Base-by-base conservation (phyloP, 2,797 vertebrate genomes). In the Rachycentron canadum region DNA sequence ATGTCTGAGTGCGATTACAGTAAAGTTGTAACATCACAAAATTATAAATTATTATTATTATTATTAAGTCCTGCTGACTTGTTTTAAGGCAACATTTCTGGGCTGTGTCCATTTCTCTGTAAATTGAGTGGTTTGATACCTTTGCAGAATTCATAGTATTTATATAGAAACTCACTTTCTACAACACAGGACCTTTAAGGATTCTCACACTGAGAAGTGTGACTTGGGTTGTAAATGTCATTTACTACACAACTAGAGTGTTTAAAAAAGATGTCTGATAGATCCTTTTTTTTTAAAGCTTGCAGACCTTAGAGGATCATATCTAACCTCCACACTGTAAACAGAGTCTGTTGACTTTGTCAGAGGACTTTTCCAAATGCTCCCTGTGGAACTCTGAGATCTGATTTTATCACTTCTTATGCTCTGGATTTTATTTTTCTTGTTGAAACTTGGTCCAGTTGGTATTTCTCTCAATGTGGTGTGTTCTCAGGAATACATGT, bases 281-380 rank as follows among this genome's bases (percentile, higher is more conserved):
- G 65, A 84, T 81, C 13, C n/a, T n/a, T 32, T 62, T 45, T 19
- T 80, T 78, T 80, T 77, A 82, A 63, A 79, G 68, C 63, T 43
- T 60, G 58, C 36, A 49, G 75, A 66, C 78, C 89, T 87, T 50
- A 14, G 69, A 81, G 87, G 76, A 85, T 81, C 25, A 3, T 63
- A 57, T 74, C 67, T 61, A 75, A 77, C 81, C 56, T 82, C 52
- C 70, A 74, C 76, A 60, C 77, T 79, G 64, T 84, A 85, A 86
- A 88, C 76, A 0, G n/a, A 76, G 71, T 79, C 71, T 78, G 84
- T 89, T 86, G 74, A 82, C 78, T 89, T 64, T 86, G 77, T 89
- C 78, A 79, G 70, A 59, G 50, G 45, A 64, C 58, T 76, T 83
- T 79, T 81, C 59, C 55, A 81, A 85, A 82, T 62, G 52, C 80